Evolutionary conservation across 2,797 vertebrate genomes (phyloP), one percentile per base, ranked within the genome.

Genomic region (Crocodylus rhombifer): DNA sequence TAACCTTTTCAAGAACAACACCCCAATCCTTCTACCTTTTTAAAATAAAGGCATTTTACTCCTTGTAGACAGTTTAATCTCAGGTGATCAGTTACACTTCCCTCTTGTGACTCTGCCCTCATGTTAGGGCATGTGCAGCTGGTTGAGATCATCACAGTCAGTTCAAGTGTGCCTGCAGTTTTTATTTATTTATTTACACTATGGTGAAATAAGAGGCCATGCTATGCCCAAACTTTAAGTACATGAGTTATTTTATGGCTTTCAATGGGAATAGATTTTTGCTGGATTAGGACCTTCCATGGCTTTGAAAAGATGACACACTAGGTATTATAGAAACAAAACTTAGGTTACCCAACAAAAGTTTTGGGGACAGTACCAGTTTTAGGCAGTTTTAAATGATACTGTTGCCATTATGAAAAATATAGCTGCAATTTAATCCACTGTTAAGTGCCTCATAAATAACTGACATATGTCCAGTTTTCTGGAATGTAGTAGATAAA

Each of bases 301-400:
- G 77, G 83, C 89, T 92, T 83, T 94, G 93, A 81, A 93, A 91
- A 79, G 2, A 36, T 60, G 92, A 74, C 84, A 82, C 58, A 15
- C 77, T 91, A 42, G 93, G 92, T 94, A 51, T 92, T 90, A 20
- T 2, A 92, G 33, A 92, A 96, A 94, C 42, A 79, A 88, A 95
- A 93, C 71, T 87, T 15, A 62, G 23, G 79, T 82, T 18, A 65
- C 69, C 86, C 91, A 82, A 55, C 78, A 1, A 62, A 83, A 86
- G 88, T 91, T 90, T 1, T 2, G 94, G 91, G 91, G 92, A 58
- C 91, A 62, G 91, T 88, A 20, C 58, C 10, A 6, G 81, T 74
- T 84, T 77, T 86, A 80, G 94, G 91, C 94, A 92, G 92, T 77
- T 87, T 86, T 86, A 23, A 36, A 4, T 0, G 17, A 2, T 91